A percentile compares a stretch with the other conserved stretches of the same genome.
Conservation (phyloP, 2,797 vertebrate species). For the Neosilurus mollespiculum region DNA sequence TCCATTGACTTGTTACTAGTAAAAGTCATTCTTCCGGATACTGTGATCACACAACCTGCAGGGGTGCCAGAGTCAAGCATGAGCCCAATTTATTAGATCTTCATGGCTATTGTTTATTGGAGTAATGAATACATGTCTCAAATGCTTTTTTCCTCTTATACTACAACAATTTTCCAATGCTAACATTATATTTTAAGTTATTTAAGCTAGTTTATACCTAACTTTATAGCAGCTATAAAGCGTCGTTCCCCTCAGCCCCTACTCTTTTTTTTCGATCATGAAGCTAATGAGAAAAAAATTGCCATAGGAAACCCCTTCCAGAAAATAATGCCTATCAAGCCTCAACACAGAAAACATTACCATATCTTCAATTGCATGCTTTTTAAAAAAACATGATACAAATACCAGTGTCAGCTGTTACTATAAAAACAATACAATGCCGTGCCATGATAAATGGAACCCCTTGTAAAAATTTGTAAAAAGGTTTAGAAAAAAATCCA, state of each 20-base stretch:
- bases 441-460: too few species aligned
- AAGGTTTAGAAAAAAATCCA: too few species aligned
- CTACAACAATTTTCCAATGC: neutral
- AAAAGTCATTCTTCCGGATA: constrained; percentile 91
- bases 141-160: neutral
- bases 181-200: neutral
- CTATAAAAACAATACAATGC: neutral
- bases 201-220: too few species aligned
- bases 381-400: neutral
- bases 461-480: too few species aligned
- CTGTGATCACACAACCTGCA: constrained; percentile 88
- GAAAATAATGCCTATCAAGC: neutral
- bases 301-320: neutral
- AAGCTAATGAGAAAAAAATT: neutral
- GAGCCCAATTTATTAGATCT: constrained; percentile 13
- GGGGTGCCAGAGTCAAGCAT: constrained; percentile 19
- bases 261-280: neutral
- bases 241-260: neutral
- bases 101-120: neutral
- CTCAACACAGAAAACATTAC: neutral
- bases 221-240: neutral
- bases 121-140: neutral
- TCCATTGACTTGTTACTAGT: constrained; percentile 95
- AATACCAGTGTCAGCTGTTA: neutral
- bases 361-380: neutral